Conservation (phyloP, 2,113 vertebrate genomes). For the Bambusicola thoracicus region DNA sequence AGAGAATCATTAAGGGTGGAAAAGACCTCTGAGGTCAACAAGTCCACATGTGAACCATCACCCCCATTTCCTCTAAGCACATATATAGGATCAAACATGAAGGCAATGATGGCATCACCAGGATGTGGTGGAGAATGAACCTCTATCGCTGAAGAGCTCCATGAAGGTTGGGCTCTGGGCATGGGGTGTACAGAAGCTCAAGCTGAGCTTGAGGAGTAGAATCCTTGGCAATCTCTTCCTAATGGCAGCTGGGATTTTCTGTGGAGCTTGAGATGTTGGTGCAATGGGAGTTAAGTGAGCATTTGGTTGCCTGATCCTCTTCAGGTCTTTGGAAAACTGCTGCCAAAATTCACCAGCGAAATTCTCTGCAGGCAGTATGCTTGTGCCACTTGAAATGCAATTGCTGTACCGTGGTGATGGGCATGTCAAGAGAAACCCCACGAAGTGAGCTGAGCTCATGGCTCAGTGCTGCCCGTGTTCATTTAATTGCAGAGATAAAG, state of each 20-base stretch:
- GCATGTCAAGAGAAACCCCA: background rate
- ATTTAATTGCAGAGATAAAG: background rate
- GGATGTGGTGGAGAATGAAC: background rate
- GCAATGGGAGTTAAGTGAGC: background rate
- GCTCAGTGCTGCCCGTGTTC: background rate
- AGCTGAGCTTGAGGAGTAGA: background rate
- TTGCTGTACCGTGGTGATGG: background rate
- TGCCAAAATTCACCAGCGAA: background rate
- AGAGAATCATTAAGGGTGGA: no score
- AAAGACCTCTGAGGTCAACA: no score
- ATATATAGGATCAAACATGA: no score
- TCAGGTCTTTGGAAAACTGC: background rate
- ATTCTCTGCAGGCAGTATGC: background rate
- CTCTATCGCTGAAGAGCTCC: fast-evolving
- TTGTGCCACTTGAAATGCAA: fast-evolving
- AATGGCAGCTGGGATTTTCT: background rate
- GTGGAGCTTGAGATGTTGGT: background rate
- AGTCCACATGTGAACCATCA: no score
- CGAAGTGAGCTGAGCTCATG: background rate
- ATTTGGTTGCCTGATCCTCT: background rate
- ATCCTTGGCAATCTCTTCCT: background rate
- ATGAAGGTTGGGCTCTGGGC: fast-evolving
- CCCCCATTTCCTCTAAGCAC: no score
- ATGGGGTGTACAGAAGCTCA: background rate
- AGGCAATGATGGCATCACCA: background rate